Percentiles rank a stretch among this genome's conserved stretches.
phyloP scores from a whole-genome alignment of 2,888 invertebrate species.

The Hipparchia sbordonii region DNA sequence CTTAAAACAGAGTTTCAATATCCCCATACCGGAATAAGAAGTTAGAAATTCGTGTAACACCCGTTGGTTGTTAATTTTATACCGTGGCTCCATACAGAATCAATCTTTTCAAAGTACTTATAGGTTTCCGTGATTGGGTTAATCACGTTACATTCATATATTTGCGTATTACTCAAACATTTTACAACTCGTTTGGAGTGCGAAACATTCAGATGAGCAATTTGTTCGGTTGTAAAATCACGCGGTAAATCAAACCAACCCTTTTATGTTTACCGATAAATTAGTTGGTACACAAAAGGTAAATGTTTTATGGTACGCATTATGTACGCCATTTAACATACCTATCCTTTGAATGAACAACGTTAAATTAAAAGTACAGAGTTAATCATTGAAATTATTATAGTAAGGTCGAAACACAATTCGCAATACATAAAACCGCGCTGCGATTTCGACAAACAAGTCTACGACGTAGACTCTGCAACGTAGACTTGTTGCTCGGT shows the following conservation, averaged over 20 bases:
- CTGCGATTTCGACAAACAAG: too few relatives aligned
- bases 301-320: constrained; percentile 31
- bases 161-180: constrained; percentile 1
- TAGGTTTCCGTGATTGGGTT: not conserved
- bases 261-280: constrained; percentile 43
- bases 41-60: too few relatives aligned
- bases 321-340: constrained; percentile 9
- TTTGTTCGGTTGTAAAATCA: constrained; percentile 39
- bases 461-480: too few relatives aligned
- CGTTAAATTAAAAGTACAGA: not conserved
- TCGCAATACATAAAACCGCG: too few relatives aligned
- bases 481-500: too few relatives aligned
- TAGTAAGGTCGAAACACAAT: not conserved
- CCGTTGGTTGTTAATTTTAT: not conserved
- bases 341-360: constrained; percentile 6
- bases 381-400: not conserved
- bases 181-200: constrained; percentile 3
- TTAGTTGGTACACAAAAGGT: constrained; percentile 44
- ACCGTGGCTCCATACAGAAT: not conserved
- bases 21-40: too few relatives aligned
- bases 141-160: not conserved
- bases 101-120: not conserved
- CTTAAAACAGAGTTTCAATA: too few relatives aligned
- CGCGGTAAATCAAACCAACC: constrained; percentile 42
- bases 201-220: constrained; percentile 16